These are phyloP conservation scores for Doryteuthis pealeii DNA, from an alignment of 1,140 invertebrate species.

Conservation along the genomic window DNA sequence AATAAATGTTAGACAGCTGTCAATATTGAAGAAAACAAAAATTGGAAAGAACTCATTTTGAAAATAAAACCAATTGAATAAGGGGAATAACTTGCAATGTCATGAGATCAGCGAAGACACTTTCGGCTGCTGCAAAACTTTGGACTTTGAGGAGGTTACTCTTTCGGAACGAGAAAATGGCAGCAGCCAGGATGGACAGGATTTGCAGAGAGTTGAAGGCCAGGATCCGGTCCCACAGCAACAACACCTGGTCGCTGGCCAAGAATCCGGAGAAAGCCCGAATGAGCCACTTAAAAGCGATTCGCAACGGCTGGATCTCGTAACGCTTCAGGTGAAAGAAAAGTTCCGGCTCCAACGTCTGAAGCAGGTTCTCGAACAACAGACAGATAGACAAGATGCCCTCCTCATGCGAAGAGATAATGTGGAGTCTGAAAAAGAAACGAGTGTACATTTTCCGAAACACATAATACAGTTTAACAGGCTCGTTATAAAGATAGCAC, in stretches of 20 bases:
- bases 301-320: constrained; percentile 87
- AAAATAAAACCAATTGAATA: constrained; percentile 65
- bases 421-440: constrained; percentile 89
- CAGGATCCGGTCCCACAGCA: constrained; percentile 89
- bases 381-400: constrained; percentile 63
- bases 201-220: constrained; percentile 91
- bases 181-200: constrained; percentile 80
- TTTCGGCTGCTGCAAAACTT: constrained; percentile 81
- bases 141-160: constrained; percentile 89
- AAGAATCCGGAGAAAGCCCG: constrained; percentile 91
- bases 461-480: constrained; percentile 82
- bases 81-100: constrained; percentile 86
- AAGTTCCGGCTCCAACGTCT: constrained; percentile 83
- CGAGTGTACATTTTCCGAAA: constrained; percentile 89
- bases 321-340: constrained; percentile 87
- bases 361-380: constrained; percentile 86
- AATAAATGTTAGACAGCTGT: too few species aligned
- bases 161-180: constrained; percentile 88
- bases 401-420: constrained; percentile 85
- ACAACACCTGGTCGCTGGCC: constrained; percentile 85
- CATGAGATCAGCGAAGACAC: constrained; percentile 85
- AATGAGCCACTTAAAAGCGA: constrained; percentile 96
- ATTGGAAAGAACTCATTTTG: constrained; percentile 35
- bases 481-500: constrained; percentile 89
- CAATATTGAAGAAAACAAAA: too few species aligned